Percentiles rank a stretch among this genome's conserved stretches.
phyloP scores from a whole-genome alignment of 2,888 invertebrate species.

The Drosophila glabriapex region DNA sequence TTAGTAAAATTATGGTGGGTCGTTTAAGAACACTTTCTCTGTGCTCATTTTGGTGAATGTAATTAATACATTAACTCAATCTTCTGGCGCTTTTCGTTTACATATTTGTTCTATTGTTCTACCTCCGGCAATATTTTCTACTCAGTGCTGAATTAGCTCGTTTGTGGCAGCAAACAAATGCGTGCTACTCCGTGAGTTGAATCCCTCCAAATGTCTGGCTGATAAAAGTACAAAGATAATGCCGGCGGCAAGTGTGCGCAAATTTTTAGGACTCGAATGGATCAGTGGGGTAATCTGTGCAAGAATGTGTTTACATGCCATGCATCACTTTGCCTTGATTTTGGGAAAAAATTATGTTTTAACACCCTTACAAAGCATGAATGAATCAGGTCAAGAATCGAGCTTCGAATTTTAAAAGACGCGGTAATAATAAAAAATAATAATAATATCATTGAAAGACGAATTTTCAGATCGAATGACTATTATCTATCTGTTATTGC shows the following conservation, averaged over 20 bases:
- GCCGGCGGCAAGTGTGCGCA: slow-evolving; percentile 60
- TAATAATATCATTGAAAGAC: not conserved
- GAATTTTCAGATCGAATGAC: not conserved
- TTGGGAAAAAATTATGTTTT: slow-evolving; percentile 25
- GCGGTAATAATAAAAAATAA: not conserved
- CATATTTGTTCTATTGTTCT: slow-evolving; percentile 23
- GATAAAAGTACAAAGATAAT: slow-evolving; percentile 68
- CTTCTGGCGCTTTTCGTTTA: slow-evolving; percentile 13
- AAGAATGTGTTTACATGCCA: slow-evolving; percentile 15
- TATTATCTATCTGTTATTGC: not conserved
- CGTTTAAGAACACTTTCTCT: not conserved
- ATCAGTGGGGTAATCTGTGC: not conserved
- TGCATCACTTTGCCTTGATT: slow-evolving; percentile 50
- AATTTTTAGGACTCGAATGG: slow-evolving; percentile 25
- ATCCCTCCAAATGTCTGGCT: slow-evolving; percentile 43
- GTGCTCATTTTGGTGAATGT: slow-evolving; percentile 40
- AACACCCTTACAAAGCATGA: not conserved
- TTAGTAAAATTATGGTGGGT: not conserved
- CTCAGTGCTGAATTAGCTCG: slow-evolving; percentile 55
- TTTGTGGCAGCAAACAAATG: slow-evolving; percentile 59
- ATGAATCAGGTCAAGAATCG: not conserved
- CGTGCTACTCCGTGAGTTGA: slow-evolving; percentile 26
- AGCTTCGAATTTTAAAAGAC: not conserved
- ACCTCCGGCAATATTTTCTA: slow-evolving; percentile 50
- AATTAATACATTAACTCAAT: slow-evolving; percentile 61